Evolutionary conservation across 2,797 vertebrate species (phyloP), one percentile per base, ranked within the genome.

Genomic region (Siniperca undulata): DNA sequence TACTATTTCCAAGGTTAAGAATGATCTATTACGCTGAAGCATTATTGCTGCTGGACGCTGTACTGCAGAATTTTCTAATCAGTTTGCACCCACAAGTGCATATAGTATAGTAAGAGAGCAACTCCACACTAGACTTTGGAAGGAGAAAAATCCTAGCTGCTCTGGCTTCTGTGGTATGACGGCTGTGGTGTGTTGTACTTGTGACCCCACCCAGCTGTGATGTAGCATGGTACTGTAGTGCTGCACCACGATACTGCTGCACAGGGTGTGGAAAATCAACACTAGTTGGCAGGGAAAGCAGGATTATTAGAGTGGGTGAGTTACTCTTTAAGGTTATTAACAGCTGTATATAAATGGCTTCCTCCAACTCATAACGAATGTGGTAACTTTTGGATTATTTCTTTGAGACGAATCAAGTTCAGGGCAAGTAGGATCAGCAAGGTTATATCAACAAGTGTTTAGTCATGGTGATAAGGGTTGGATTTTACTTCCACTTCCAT

Each of bases 401-500:
- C 0, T 44, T 72, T 27, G 27, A 20, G 4, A 30, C 53, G 4
- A 62, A 9, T 50, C 7, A 69, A 36, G 48, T 59, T 70, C 3
- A 20, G 58, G 27, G 17, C 5, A 42, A 38, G 46, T 5, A 20
- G 46, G 3, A 24, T 17, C 50, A 64, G 38, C 30, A 58, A 53
- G 44, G 64, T 78, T 60, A 58, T 36, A 64, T 74, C 12, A 1
- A 2, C 34, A 22, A 72, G 13, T 30, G 3, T 65, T 60, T 61
- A 69, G 42, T 59, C 38, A 40, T 42, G 36, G 11, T 53, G 52
- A 74, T 58, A 64, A 64, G 44, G 1, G 13, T 52, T 71, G 30
- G 38, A 62, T 20, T 73, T 34, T 2, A 44, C 58, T 42, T 48
- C 52, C 3, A 44, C 58, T 72, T 75, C 17, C 40, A 53, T 81